Conservation (phyloP, 2,797 vertebrate genomes). For the Catamblyrhynchus diadema region DNA sequence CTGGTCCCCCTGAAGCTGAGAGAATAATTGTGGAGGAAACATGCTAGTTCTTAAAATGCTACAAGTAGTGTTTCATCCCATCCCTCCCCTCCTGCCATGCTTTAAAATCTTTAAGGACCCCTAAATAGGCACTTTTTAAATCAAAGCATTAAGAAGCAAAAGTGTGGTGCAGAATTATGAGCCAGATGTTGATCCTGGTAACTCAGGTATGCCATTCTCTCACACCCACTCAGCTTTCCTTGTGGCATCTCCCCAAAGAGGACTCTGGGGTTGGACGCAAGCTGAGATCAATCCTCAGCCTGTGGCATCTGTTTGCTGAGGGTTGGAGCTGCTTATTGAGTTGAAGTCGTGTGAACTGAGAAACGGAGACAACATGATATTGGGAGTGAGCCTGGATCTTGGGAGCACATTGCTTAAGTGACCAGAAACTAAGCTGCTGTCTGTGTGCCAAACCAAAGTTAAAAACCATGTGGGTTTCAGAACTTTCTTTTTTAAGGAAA, state of each 20-base stretch:
- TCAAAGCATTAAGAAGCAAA: neutral
- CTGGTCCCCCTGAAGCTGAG: neutral
- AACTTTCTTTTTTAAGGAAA: neutral
- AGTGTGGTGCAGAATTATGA: neutral
- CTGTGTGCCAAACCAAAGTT: slow-evolving; percentile 1
- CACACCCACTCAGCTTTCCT: neutral
- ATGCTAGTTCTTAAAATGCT: neutral
- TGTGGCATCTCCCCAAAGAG: neutral
- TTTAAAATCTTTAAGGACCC: neutral
- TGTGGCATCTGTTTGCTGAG: neutral
- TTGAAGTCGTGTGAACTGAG: neutral
- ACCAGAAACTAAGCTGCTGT: neutral
- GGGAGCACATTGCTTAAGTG: neutral
- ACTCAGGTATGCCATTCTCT: neutral
- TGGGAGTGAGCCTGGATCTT: slow-evolving; percentile 4
- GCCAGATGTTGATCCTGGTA: neutral
- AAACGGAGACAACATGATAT: neutral
- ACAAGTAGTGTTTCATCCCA: neutral
- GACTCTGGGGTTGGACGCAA: neutral
- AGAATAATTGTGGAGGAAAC: neutral
- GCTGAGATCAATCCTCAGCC: neutral
- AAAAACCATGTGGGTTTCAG: neutral
- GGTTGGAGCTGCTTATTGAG: neutral
- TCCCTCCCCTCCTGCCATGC: neutral
- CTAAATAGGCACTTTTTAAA: neutral